phyloP scores from a whole-genome alignment of 1,140 invertebrate genomes.

The Pseudoatta argentina region DNA sequence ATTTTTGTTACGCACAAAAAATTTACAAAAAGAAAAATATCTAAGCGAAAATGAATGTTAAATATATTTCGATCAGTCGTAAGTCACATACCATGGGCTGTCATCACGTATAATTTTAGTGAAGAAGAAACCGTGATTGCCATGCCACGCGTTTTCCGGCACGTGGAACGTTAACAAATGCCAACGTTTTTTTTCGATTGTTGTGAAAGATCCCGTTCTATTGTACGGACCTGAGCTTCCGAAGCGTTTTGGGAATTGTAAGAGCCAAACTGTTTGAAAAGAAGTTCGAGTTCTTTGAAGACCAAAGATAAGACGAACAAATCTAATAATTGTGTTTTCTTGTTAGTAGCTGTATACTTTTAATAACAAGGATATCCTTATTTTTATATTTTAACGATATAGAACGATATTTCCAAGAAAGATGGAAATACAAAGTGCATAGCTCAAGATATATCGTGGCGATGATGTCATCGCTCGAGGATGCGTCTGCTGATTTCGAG shows the following conservation, averaged over 20 bases:
- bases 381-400: not conserved
- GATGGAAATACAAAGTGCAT: not conserved
- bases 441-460: not conserved
- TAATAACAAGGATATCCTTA: not conserved
- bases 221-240: constrained; percentile 52
- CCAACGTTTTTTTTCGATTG: constrained; percentile 59
- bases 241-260: constrained; percentile 43
- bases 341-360: not conserved
- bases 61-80: constrained; percentile 10
- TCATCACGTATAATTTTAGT: constrained; percentile 25
- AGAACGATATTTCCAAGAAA: not conserved
- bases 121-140: constrained; percentile 60
- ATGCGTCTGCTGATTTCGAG: constrained; percentile 11
- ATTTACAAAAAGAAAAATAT: not conserved
- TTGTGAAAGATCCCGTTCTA: constrained; percentile 29
- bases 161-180: constrained; percentile 74
- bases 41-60: not conserved
- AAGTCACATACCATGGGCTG: not conserved
- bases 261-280: constrained; percentile 31
- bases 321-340: constrained; percentile 25
- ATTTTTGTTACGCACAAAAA: not conserved
- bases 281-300: constrained; percentile 54
- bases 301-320: constrained; percentile 79
- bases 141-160: constrained; percentile 47
- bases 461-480: not conserved